These are phyloP conservation scores for Drosophila nigrodunni DNA, from an alignment of 1,140 invertebrate species.

Conservation along the genomic window DNA sequence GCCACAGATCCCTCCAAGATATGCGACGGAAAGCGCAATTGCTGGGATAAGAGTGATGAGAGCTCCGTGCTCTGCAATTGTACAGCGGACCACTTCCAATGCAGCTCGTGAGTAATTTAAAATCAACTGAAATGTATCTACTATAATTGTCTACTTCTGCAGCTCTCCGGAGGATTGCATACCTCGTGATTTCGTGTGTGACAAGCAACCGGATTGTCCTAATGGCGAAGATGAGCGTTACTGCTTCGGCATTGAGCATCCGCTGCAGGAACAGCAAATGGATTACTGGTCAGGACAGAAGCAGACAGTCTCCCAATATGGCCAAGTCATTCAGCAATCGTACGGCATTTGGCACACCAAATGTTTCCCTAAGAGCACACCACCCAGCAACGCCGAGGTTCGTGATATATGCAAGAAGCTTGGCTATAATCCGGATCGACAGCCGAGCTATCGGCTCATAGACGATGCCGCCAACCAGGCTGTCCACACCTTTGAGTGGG, in stretches of 20 bases:
- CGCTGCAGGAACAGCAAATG: conserved; percentile 56
- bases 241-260: conserved; percentile 85
- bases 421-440: conserved; percentile 76
- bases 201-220: conserved; percentile 89
- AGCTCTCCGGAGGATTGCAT: conserved; percentile 86
- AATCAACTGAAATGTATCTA: not conserved
- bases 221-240: conserved; percentile 88
- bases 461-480: conserved; percentile 71
- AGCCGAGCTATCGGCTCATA: conserved; percentile 75
- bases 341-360: conserved; percentile 87
- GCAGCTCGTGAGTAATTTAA: conserved; percentile 84
- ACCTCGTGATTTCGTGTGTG: conserved; percentile 89
- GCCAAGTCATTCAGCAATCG: conserved; percentile 86
- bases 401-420: conserved; percentile 84
- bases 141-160: not conserved
- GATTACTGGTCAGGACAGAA: conserved; percentile 58
- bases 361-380: conserved; percentile 85
- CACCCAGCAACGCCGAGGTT: conserved; percentile 76
- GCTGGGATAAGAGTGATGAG: conserved; percentile 92
- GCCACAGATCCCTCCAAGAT: conserved; percentile 88
- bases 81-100: conserved; percentile 85
- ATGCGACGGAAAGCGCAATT: conserved; percentile 92
- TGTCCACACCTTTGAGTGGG: conserved; percentile 60
- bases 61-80: conserved; percentile 88
- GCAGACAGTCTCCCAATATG: conserved; percentile 64